A percentile compares a stretch with the other conserved stretches of the same genome.
Conservation (phyloP, 2,797 vertebrate species). For the Luscinia luscinia region DNA sequence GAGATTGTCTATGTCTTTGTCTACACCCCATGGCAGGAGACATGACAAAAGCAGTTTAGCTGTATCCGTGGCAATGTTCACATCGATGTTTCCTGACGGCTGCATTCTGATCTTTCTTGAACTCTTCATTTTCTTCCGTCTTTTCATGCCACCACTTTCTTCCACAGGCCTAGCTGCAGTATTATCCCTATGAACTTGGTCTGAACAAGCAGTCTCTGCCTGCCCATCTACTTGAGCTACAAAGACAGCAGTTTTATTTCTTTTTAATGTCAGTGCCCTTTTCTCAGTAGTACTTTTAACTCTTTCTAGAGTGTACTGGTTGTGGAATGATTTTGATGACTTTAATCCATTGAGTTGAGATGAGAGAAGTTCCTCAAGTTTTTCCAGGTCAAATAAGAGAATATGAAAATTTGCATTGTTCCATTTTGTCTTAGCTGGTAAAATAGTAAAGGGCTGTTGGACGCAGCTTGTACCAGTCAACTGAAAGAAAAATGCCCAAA, state of each 20-base stretch:
- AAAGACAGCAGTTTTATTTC: conserved; percentile 65
- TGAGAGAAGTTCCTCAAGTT: conserved; percentile 71
- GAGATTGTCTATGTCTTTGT: conserved; percentile 74
- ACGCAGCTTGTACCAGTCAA: not conserved
- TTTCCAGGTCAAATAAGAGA: conserved; percentile 79
- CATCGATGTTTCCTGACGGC: conserved; percentile 50
- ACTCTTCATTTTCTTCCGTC: conserved; percentile 76
- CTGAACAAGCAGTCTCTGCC: not conserved
- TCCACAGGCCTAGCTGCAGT: not conserved
- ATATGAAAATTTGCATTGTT: conserved; percentile 72
- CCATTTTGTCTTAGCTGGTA: conserved; percentile 74
- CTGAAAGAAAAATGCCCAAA: conserved; percentile 53
- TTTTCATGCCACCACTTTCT: conserved; percentile 64
- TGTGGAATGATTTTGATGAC: conserved; percentile 68
- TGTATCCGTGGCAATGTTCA: conserved; percentile 50
- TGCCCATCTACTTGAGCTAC: conserved; percentile 31
- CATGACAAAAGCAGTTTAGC: conserved; percentile 80
- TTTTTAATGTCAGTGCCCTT: conserved; percentile 67
- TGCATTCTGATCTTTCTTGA: conserved; percentile 67
- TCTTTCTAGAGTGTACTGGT: conserved; percentile 61
- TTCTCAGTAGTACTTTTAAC: conserved; percentile 74
- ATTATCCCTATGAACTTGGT: not conserved
- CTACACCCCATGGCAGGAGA: conserved; percentile 80
- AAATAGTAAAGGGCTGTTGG: conserved; percentile 70
- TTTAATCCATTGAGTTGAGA: conserved; percentile 40